Conservation (phyloP, 1,140 invertebrate species). For the Frieseomelitta varia region DNA sequence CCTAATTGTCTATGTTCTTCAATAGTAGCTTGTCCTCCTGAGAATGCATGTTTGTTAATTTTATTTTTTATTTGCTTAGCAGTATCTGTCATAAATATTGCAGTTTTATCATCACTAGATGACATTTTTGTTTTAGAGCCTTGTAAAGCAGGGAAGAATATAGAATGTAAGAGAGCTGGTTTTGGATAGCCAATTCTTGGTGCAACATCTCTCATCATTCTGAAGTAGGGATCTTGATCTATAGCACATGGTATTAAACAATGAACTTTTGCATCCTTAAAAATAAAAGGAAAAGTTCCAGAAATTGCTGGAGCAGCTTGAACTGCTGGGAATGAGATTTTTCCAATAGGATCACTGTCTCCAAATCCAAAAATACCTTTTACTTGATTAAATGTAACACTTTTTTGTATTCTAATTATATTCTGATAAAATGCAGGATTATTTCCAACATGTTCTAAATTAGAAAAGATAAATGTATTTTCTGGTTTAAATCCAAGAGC, state of each 20-base stretch:
- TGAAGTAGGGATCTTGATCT: conserved; percentile 99
- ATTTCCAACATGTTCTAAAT: conserved; percentile 96
- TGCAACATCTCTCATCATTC: conserved; percentile 98
- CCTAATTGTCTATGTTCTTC: conserved; percentile 96
- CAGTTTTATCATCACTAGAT: conserved; percentile 95
- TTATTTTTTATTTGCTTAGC: conserved; percentile 99
- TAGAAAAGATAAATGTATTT: conserved; percentile 99
- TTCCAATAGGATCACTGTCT: conserved; percentile 97
- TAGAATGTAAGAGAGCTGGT: conserved; percentile 96
- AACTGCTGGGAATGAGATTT: conserved; percentile 97
- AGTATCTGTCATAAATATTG: conserved; percentile 97
- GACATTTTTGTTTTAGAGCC: conserved; percentile 99
- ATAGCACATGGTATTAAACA: conserved; percentile 99
- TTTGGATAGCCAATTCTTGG: conserved; percentile 94
- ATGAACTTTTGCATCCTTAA: conserved; percentile 91
- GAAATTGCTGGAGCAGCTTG: conserved; percentile 98
- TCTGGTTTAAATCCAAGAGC: conserved; percentile 97
- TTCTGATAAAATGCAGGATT: conserved; percentile 96
- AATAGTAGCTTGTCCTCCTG: conserved; percentile 95
- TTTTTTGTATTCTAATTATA: conserved; percentile 94
- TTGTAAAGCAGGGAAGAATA: conserved; percentile 97
- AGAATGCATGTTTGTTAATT: conserved; percentile 99
- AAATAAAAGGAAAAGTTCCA: conserved; percentile 97
- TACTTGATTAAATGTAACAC: conserved; percentile 97
- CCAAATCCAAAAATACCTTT: conserved; percentile 99